A percentile compares a stretch with the other conserved stretches of the same genome.
These are phyloP conservation scores for Cabera pusaria DNA, from an alignment of 2,888 invertebrate genomes.

Conservation along the genomic window DNA sequence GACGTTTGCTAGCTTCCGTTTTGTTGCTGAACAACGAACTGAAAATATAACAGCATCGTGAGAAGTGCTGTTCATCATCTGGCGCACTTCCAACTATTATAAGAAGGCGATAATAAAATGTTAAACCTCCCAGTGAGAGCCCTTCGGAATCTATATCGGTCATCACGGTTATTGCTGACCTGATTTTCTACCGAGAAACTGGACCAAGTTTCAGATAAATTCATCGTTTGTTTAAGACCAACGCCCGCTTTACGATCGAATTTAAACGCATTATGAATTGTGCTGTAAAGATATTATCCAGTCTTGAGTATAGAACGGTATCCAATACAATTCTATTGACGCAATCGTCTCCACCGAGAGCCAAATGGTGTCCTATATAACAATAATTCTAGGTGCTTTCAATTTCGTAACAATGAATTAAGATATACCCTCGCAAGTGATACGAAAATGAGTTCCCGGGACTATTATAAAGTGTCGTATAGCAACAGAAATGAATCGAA, in stretches of 20 bases:
- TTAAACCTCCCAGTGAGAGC: constrained; percentile 50
- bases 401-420: constrained; percentile 34
- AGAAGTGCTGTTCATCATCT: constrained; percentile 38
- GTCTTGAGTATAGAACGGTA: constrained; percentile 44
- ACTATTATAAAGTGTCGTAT: constrained; percentile 71
- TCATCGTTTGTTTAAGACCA: constrained; percentile 15
- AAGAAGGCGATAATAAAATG: constrained; percentile 44
- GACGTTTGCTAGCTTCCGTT: constrained; percentile 26
- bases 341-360: constrained; percentile 36
- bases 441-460: constrained; percentile 65
- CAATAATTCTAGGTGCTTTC: constrained; percentile 34
- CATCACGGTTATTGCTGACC: constrained; percentile 52
- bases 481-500: constrained; percentile 48
- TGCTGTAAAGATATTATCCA: constrained; percentile 14
- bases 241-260: constrained; percentile 19
- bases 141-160: constrained; percentile 52
- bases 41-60: constrained; percentile 24
- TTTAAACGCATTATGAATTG: constrained; percentile 20
- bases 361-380: constrained; percentile 18
- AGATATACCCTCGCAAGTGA: constrained; percentile 23
- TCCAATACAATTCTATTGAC: constrained; percentile 55
- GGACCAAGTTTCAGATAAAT: constrained; percentile 33
- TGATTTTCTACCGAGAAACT: constrained; percentile 43
- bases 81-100: constrained; percentile 48
- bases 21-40: constrained; percentile 19